Evolutionary conservation across 2,113 vertebrate species (phyloP).

Genomic region (Oreochromis niloticus): DNA sequence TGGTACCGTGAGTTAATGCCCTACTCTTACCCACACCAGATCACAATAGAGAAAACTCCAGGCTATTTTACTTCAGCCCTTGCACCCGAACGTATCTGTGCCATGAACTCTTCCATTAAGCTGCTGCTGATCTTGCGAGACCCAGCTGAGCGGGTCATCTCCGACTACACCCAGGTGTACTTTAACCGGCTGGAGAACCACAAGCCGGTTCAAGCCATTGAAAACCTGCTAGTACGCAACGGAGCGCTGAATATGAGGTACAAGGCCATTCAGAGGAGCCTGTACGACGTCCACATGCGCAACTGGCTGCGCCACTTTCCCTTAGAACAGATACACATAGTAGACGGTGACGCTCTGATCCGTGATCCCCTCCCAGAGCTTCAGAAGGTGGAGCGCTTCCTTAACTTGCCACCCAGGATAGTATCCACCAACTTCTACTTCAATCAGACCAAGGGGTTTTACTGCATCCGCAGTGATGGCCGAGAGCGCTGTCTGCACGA

Average conservation of each 20-base stretch:
- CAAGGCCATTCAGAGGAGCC: constrained; percentile 90
- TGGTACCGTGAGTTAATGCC: constrained; percentile 91
- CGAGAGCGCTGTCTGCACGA: constrained; percentile 89
- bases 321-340: constrained; percentile 88
- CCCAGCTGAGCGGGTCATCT: constrained; percentile 87
- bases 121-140: constrained; percentile 87
- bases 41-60: constrained; percentile 92
- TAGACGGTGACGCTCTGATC: constrained; percentile 88
- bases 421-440: constrained; percentile 91
- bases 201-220: constrained; percentile 90
- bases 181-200: constrained; percentile 90
- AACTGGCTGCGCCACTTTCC: constrained; percentile 89
- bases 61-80: constrained; percentile 89
- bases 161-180: constrained; percentile 93
- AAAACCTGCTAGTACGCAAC: constrained; percentile 87
- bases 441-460: constrained; percentile 94
- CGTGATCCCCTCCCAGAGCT: constrained; percentile 86
- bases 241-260: constrained; percentile 86
- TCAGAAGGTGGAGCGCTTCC: constrained; percentile 86
- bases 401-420: constrained; percentile 84
- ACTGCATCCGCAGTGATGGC: constrained; percentile 89
- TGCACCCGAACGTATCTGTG: constrained; percentile 83
- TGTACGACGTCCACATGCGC: constrained; percentile 88
- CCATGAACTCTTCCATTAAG: constrained; percentile 90
- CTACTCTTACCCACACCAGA: constrained; percentile 87